A percentile compares a stretch with the other conserved stretches of the same genome.
These are phyloP conservation scores for Alectura lathami DNA, from an alignment of 2,113 vertebrate species.

Conservation along the genomic window DNA sequence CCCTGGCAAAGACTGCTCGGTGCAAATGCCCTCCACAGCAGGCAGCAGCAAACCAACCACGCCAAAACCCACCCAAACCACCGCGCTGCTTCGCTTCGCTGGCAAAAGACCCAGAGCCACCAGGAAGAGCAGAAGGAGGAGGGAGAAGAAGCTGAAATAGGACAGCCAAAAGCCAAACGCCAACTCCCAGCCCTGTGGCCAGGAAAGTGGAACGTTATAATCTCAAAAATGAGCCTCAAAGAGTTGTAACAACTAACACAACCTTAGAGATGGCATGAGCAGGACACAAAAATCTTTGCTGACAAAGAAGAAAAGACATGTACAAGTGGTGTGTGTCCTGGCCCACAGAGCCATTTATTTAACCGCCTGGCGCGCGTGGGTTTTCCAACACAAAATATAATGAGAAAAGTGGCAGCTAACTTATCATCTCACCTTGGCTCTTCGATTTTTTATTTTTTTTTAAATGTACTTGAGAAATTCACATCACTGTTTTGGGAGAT, in stretches of 20 bases:
- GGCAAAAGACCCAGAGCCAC: neutral
- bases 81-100: rapidly evolving
- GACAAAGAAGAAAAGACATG: neutral
- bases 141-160: neutral
- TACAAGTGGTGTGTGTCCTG: neutral
- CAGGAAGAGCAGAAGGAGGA: neutral
- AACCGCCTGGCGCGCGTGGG: neutral
- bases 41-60: neutral
- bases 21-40: neutral
- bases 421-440: constrained; percentile 34
- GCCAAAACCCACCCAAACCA: neutral
- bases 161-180: neutral
- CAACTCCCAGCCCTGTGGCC: neutral
- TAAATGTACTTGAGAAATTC: neutral
- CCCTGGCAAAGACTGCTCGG: neutral
- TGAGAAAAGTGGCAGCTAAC: constrained; percentile 59
- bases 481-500: neutral
- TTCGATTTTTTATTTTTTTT: neutral
- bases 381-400: constrained; percentile 27
- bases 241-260: rapidly evolving
- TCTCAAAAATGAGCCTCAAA: neutral
- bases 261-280: neutral
- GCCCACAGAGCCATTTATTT: neutral
- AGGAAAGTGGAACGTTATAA: neutral
- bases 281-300: neutral